phyloP scores from a whole-genome alignment of 2,888 invertebrate species.

The Eudasyphora cyanicolor region DNA sequence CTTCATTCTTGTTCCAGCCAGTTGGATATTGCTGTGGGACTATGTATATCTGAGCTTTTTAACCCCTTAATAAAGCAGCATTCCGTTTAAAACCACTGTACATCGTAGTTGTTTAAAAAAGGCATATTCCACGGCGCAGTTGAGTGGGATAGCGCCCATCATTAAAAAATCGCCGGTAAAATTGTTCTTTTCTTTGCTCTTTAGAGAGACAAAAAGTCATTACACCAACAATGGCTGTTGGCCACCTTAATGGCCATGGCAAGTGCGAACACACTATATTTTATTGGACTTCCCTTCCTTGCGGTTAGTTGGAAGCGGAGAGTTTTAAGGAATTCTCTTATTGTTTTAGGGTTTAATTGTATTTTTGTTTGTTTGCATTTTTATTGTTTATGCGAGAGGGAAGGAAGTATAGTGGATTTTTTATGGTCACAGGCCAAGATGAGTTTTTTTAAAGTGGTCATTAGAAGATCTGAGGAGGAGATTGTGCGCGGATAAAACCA shows the following conservation, averaged over 20 bases:
- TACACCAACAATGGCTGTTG: background rate
- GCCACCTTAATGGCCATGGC: background rate
- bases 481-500: background rate
- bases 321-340: conserved; percentile 3
- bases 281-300: conserved; percentile 10
- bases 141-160: conserved; percentile 1
- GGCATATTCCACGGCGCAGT: background rate
- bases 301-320: background rate
- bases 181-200: background rate
- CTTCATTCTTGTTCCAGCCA: too few relatives aligned
- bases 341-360: conserved; percentile 3
- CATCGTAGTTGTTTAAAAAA: too few relatives aligned
- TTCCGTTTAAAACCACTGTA: too few relatives aligned
- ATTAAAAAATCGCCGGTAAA: background rate
- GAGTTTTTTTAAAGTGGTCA: background rate
- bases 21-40: too few relatives aligned
- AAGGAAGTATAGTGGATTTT: background rate
- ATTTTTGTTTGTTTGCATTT: conserved; percentile 3
- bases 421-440: background rate
- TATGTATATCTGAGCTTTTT: too few relatives aligned
- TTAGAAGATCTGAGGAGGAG: background rate
- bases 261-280: background rate
- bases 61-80: too few relatives aligned
- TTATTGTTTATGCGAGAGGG: background rate
- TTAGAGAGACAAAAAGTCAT: background rate